These are phyloP conservation scores for Microtus obscurus DNA, from an alignment of 2,797 vertebrate species.

Conservation along the genomic window DNA sequence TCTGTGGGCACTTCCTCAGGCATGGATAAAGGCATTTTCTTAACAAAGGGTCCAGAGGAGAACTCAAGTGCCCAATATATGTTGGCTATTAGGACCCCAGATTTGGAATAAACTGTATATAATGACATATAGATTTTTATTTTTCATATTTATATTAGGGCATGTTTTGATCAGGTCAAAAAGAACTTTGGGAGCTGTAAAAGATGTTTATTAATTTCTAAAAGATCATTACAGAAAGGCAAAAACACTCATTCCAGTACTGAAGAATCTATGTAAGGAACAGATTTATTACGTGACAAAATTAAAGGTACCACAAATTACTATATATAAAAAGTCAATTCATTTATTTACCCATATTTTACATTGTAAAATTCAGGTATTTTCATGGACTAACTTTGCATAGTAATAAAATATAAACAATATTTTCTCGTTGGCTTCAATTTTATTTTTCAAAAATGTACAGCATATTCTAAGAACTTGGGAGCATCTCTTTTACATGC, in stretches of 20 bases:
- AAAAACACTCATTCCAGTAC: constrained; percentile 36
- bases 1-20: not conserved
- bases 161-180: constrained; percentile 68
- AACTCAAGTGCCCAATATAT: not conserved
- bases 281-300: not conserved
- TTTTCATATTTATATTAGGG: constrained; percentile 7
- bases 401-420: constrained; percentile 73
- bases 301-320: not conserved
- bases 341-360: constrained; percentile 2
- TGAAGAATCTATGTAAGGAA: constrained; percentile 37
- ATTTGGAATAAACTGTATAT: constrained; percentile 9
- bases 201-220: not conserved
- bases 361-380: constrained; percentile 51
- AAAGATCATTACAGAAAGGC: not conserved
- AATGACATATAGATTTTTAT: not conserved
- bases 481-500: constrained; percentile 72
- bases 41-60: constrained; percentile 4
- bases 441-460: constrained; percentile 62
- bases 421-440: constrained; percentile 77
- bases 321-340: not conserved
- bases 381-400: constrained; percentile 76
- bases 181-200: not conserved
- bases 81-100: not conserved
- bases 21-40: not conserved
- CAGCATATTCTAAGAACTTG: constrained; percentile 69